Conservation (phyloP, 2,888 invertebrate genomes). For the Pyrrhosoma nymphula region DNA sequence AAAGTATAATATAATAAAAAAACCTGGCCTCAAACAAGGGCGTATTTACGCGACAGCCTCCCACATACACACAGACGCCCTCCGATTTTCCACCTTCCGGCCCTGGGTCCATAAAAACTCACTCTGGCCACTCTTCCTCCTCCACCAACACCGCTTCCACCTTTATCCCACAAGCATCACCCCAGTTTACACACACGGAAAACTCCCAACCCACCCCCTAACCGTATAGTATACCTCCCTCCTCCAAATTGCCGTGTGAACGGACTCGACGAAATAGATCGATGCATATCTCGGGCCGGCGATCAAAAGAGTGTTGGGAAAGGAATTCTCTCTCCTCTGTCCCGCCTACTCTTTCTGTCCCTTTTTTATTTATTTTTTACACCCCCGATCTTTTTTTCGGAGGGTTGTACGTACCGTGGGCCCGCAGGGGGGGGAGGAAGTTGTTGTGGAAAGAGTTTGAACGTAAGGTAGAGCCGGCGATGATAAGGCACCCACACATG, state of each 20-base stretch:
- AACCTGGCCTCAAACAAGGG: not conserved
- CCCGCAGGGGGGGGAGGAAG: too few species aligned
- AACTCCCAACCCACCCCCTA: too few species aligned
- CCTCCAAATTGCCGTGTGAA: conserved; percentile 18
- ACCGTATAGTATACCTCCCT: not conserved
- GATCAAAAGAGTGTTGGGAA: not conserved
- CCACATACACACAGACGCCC: not conserved
- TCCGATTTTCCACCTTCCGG: not conserved
- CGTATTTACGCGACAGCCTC: conserved; percentile 4
- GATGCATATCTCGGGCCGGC: not conserved
- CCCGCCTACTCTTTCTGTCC: not conserved
- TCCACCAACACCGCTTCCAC: too few species aligned
- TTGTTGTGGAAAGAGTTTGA: too few species aligned
- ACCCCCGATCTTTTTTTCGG: not conserved
- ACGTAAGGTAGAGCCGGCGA: too few species aligned
- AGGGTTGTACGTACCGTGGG: not conserved
- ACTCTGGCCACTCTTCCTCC: too few species aligned
- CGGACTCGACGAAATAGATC: not conserved
- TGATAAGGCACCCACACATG: too few species aligned
- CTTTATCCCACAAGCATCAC: too few species aligned
- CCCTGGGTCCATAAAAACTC: not conserved
- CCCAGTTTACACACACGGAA: too few species aligned
- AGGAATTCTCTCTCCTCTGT: not conserved
- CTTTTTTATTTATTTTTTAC: not conserved
- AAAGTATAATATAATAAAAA: not conserved